Conservation (phyloP, 2,797 vertebrate species). For the Malacoctenus gilli region DNA sequence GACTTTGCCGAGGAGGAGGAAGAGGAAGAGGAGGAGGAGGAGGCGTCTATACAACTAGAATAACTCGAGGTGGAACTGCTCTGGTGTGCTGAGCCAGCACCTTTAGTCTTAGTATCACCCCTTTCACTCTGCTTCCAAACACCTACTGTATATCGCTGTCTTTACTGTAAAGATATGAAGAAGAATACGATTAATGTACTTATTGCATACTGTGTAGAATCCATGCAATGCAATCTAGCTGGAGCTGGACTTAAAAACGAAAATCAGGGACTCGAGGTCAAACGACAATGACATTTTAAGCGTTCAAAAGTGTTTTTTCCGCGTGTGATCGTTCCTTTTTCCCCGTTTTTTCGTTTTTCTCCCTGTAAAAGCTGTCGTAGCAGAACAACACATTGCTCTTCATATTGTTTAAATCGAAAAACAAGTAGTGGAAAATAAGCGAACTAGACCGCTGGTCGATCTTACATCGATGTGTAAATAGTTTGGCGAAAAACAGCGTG, state of each 20-base stretch:
- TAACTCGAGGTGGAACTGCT: conserved; percentile 77
- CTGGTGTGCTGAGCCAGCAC: conserved; percentile 72
- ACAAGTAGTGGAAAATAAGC: conserved; percentile 80
- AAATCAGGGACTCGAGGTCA: conserved; percentile 86
- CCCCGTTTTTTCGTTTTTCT: too few relatives aligned
- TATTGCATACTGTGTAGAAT: conserved; percentile 83
- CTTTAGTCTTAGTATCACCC: conserved; percentile 81
- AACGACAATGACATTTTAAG: conserved; percentile 83
- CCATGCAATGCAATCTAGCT: conserved; percentile 84
- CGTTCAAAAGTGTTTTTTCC: conserved; percentile 82
- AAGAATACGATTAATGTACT: conserved; percentile 77
- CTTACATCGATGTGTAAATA: conserved; percentile 86
- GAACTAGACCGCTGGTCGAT: conserved; percentile 88
- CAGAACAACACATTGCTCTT: conserved; percentile 83
- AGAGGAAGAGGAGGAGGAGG: too few relatives aligned
- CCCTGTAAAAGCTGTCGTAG: conserved; percentile 82
- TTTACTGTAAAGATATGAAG: conserved; percentile 80
- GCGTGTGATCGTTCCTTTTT: too few relatives aligned
- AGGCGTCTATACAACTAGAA: conserved; percentile 75
- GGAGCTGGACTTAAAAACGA: conserved; percentile 81
- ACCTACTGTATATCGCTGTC: conserved; percentile 82
- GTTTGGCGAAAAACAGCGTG: conserved; percentile 66
- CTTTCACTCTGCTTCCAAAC: conserved; percentile 81
- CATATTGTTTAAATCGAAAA: conserved; percentile 83
- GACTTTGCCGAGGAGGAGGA: conserved; percentile 67